Evolutionary conservation across 2,888 invertebrate genomes (phyloP), one percentile per base, ranked within the genome.

Genomic region (Eudemis profundana): DNA sequence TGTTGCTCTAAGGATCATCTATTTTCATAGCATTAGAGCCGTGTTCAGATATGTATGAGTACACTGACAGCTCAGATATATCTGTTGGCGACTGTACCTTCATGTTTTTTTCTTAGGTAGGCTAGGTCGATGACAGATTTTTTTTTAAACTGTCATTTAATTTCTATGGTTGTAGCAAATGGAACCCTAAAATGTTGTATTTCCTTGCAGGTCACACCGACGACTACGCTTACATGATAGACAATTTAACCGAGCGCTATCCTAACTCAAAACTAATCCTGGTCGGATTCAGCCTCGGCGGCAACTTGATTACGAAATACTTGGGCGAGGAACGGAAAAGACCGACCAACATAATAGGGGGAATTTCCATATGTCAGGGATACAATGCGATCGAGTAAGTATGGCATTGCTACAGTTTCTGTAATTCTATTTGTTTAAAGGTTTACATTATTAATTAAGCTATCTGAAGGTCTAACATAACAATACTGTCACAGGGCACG

Each of bases 271-370:
- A 95, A 82, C 93, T 98, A 67, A 94, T 98, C 69, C 95, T 96
- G 73, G 95, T 98, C 66, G 98, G 98, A 57, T 98, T 98, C 88
- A 98, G 98, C 87, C 94, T 98, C 83, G 98, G 98, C 47, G 98
- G 97, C 21, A 98, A 98, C 90, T 92, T 98, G 70, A 95, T 98
- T 46, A 95, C 97, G n/a, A 98, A 98, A 86, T 98, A 98, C 83
- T 93, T 98, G 83, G 98, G 98, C 38, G 97, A 98, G 87, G 94
- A 94, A 15, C 87, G 93, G 69, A 93, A 92, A 69, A 93, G 94
- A 72, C 93, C 96, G 1, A 74, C 89, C 14, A 95, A 95, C 78
- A 95, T 98, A 64, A 95, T 98, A 75, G 97, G 97, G 57, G 98
- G 96, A 27, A 95, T 98, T 75, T 98, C 98, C 33, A 96, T 98